Conservation (phyloP, 2,797 vertebrate genomes). For the Halcyon badia region DNA sequence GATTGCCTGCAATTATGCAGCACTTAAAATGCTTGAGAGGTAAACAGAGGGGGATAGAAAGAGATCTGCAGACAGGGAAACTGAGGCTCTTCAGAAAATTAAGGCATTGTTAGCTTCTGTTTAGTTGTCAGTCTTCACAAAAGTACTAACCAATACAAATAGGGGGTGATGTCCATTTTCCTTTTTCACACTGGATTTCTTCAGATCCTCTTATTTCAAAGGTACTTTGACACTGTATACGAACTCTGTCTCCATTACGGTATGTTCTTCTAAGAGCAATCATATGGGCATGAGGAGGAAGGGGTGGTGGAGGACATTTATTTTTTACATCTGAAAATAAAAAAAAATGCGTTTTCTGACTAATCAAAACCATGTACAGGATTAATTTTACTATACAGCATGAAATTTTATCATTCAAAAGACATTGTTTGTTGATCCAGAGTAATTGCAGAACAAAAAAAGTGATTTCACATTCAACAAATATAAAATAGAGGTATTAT, state of each 20-base stretch:
- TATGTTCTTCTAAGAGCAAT: background rate
- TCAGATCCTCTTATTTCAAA: slow-evolving; percentile 61
- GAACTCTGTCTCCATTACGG: slow-evolving; percentile 68
- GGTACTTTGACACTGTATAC: slow-evolving; percentile 57
- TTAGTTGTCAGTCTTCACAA: background rate
- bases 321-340: slow-evolving; percentile 74
- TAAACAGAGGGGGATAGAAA: background rate
- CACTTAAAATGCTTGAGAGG: too few relatives aligned
- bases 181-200: slow-evolving; percentile 79
- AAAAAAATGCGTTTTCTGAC: background rate
- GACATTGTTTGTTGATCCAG: background rate
- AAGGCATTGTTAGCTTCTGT: background rate
- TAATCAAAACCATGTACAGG: rapidly evolving
- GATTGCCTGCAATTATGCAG: background rate
- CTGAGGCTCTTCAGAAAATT: background rate
- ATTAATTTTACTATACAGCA: too few relatives aligned
- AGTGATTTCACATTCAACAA: background rate
- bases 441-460: background rate
- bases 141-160: slow-evolving; percentile 74
- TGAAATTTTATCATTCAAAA: background rate
- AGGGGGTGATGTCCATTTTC: slow-evolving; percentile 81
- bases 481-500: background rate
- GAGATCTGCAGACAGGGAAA: background rate
- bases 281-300: slow-evolving; percentile 53
- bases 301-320: slow-evolving; percentile 79